These are phyloP conservation scores for Symphodus melops DNA, from an alignment of 2,113 vertebrate species.

Conservation along the genomic window DNA sequence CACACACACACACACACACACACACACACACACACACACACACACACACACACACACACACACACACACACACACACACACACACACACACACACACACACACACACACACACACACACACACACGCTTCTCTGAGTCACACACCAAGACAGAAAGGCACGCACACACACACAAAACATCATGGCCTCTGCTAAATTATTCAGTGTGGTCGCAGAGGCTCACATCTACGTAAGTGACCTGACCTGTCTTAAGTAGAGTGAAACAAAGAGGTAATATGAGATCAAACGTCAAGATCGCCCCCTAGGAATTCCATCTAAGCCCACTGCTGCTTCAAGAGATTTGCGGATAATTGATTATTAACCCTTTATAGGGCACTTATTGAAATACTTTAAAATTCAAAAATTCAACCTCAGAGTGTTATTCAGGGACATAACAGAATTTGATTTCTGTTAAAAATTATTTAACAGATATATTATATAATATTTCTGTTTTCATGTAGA, in stretches of 20 bases:
- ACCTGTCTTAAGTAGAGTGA: constrained; percentile 35
- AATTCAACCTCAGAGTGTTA: no score
- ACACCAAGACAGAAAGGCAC: neutral
- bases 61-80: neutral
- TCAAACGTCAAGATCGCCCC: constrained; percentile 31
- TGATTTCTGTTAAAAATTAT: no score
- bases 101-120: neutral
- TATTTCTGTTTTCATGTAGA: no score
- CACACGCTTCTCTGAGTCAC: neutral
- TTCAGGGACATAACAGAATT: no score
- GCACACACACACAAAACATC: constrained; percentile 4
- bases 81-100: neutral
- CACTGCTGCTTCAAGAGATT: neutral
- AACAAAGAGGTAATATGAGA: constrained; percentile 59
- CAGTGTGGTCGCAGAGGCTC: constrained; percentile 50
- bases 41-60: neutral
- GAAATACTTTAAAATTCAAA: no score
- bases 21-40: neutral
- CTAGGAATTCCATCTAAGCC: constrained; percentile 32
- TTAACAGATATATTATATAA: no score
- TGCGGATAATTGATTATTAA: neutral
- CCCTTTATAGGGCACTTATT: no score
- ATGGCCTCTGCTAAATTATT: constrained; percentile 69
- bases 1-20: neutral
- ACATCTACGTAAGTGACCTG: constrained; percentile 52